phyloP scores from a whole-genome alignment of 2,797 vertebrate species.

The Danionella dracula region DNA sequence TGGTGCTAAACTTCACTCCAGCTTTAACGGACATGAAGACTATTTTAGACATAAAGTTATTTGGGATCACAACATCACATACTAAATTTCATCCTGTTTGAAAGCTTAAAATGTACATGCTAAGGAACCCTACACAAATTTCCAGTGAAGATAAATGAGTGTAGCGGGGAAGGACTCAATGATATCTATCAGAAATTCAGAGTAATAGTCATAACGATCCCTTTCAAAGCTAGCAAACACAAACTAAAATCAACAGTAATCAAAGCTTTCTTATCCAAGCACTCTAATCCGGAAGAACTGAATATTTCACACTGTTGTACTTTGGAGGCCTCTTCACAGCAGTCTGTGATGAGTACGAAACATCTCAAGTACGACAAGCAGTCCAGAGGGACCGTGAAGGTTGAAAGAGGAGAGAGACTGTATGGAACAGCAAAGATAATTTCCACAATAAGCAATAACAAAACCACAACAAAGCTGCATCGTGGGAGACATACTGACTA shows the following conservation, averaged over 20 bases:
- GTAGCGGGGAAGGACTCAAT: too few species aligned
- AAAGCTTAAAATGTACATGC: too few species aligned
- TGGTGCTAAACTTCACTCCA: too few species aligned
- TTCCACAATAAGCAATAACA: conserved; percentile 10
- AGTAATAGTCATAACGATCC: too few species aligned
- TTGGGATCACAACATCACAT: too few species aligned
- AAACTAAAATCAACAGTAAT: not conserved
- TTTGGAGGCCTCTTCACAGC: conserved; percentile 4
- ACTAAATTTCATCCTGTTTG: too few species aligned
- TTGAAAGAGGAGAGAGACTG: conserved; percentile 6
- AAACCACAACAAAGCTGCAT: conserved; percentile 6
- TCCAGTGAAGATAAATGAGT: too few species aligned
- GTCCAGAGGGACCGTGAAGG: conserved; percentile 6
- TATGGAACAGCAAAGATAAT: conserved; percentile 17
- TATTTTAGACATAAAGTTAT: too few species aligned
- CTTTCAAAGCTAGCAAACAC: not conserved
- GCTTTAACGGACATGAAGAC: too few species aligned
- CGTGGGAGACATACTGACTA: not conserved
- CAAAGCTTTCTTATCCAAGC: not conserved
- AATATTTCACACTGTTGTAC: conserved; percentile 21
- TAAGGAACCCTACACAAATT: too few species aligned
- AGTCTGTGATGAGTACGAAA: not conserved
- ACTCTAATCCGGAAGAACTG: conserved; percentile 14
- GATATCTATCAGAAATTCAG: not conserved
- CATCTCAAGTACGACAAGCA: conserved; percentile 14